Evolutionary conservation across 2,797 vertebrate species (phyloP), one percentile per base, ranked within the genome.

Genomic region (Hypotaenidia philippensis): DNA sequence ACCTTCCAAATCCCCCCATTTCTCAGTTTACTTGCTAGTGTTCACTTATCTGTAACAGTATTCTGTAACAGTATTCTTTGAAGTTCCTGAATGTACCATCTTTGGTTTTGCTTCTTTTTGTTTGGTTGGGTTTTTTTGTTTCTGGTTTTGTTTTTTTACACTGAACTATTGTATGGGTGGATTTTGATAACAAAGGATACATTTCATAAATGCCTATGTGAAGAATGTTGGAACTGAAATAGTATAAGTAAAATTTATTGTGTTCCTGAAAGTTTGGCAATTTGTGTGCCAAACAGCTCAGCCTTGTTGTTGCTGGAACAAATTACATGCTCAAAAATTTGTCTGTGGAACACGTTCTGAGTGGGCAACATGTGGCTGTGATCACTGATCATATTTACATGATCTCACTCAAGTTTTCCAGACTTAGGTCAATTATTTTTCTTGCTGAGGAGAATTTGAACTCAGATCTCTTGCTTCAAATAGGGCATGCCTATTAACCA

Each of bases 401-500:
- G 41, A 91, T 72, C 80, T 90, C 77, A 85, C 78, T 55, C 45
- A 52, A 14, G 27, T 90, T 88, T 89, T 82, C 72, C 66, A 74
- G 40, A 59, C 57, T 91, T 90, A 90, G 34, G 80, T 89, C 36
- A 86, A 69, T 84, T 93, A 66, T 86, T 96, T 94, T 93, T 93
- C 50, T 91, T 88, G n/a, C 57, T 71, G 69, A 61, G 45, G 29
- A 75, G 65, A 68, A 75, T 88, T 57, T 87, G 61, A 75, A 53
- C 38, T 87, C 18, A 3, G 9, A 82, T 89, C 26, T 91, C 38
- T 77, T 85, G 34, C 34, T 89, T 52, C 55, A 84, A 55, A 52
- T 52, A 76, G 53, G 50, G 27, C n/a, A 47, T 57, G 50, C 50
- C 50, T 69, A 4, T 83, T 87, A 85, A 66, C 64, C 32, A 56